Evolutionary conservation across 2,113 vertebrate genomes (phyloP).

Genomic region (Columba janthina): DNA sequence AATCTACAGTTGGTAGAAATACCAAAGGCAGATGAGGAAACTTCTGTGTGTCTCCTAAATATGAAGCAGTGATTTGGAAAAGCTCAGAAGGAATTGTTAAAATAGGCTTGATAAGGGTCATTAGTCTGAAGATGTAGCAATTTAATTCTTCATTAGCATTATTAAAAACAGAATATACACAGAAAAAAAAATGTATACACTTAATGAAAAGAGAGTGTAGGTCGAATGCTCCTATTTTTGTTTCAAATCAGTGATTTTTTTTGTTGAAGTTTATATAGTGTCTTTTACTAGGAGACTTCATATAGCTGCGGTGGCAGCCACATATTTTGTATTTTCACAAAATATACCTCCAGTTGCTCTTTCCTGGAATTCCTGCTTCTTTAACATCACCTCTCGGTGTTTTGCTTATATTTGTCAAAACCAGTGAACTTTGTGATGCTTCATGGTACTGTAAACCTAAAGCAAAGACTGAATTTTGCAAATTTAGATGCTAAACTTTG

Average conservation of each 20-base stretch:
- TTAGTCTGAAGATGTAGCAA: slow-evolving; percentile 1
- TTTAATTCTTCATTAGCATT: slow-evolving; percentile 28
- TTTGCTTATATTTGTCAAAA: background rate
- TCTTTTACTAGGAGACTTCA: background rate
- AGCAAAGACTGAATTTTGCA: background rate
- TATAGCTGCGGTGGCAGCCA: background rate
- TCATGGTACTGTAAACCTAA: background rate
- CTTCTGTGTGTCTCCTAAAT: background rate
- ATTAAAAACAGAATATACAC: background rate
- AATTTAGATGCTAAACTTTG: background rate
- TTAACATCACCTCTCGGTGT: background rate
- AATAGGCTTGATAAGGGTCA: slow-evolving; percentile 3
- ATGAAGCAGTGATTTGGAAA: background rate
- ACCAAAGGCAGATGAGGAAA: background rate
- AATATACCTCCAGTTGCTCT: background rate
- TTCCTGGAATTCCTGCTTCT: background rate
- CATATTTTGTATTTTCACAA: background rate
- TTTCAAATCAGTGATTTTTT: background rate
- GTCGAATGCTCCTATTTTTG: background rate
- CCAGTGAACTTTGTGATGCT: background rate
- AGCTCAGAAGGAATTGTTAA: background rate
- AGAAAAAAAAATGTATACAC: background rate
- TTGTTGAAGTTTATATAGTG: background rate
- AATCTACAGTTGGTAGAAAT: slow-evolving; percentile 1
- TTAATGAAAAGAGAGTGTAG: background rate